Evolutionary conservation across 2,113 vertebrate genomes (phyloP), one percentile per base, ranked within the genome.

Genomic region (Aviceda subcristata): DNA sequence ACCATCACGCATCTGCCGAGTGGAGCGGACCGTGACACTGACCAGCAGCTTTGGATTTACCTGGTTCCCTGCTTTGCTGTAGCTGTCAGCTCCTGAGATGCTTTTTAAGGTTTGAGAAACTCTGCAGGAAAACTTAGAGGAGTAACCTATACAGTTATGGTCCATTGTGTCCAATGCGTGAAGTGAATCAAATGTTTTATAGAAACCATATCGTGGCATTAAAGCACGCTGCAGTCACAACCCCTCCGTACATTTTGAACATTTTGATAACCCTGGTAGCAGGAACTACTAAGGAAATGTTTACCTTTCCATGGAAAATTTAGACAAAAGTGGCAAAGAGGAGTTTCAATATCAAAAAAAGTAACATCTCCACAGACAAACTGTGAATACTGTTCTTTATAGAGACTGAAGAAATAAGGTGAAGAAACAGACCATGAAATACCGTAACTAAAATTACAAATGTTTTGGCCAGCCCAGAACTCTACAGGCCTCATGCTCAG

Each of bases 201-300:
- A n/a, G n/a, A n/a, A n/a, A n/a, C n/a, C n/a, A n/a, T n/a, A n/a
- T n/a, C n/a, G n/a, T 11, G 12, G 8, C 41, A 18, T 7, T 38
- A 81, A 88, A 71, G 14, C 14, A 62, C 0, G 0, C 8, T 64
- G 36, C 14, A 59, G 26, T 10, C 10, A 64, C 27, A 78, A 22
- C 5, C 8, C 8, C 10, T 67, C 9, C 2, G 0, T 18, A 24
- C 10, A 50, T 63, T 84, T 81, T 34, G 23, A 91, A 36, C 3
- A 63, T 60, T 87, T 87, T 81, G 20, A 67, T 74, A 88, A 77
- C 4, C 26, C 5, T 19, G 11, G n/a, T 53, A 77, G 41, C 48
- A 84, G 30, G 36, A 88, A n/a, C 22, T 85, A 57, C 12, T 84
- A 17, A 64, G 34, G 11, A 71, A 76, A 79, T 45, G 9, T n/a